Evolutionary conservation across 2,113 vertebrate species (phyloP), one percentile per base, ranked within the genome.

Genomic region (Sapajus apella): DNA sequence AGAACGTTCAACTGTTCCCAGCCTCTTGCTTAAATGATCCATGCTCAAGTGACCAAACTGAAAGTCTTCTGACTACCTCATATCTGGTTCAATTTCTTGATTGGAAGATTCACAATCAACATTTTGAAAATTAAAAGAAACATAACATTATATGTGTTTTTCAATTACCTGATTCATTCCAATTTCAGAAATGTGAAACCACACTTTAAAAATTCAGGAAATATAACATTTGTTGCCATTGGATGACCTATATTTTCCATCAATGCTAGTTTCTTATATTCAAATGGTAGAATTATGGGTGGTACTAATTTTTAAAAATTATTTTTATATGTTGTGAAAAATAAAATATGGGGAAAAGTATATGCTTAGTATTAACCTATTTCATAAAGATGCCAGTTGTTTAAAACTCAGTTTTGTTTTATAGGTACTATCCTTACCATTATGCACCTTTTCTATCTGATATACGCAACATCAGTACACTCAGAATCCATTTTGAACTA

Each of bases 361-460:
- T 61, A 20, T 83, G 50, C 30, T 96, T 94, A 85, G 8, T 86
- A 70, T 82, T 93, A 84, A 64, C 64, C 20, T 87, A 14, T 90
- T 91, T 89, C 37, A 47, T 88, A 86, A 94, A 82, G n/a, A 92
- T 93, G 25, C 32, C 85, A 52, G 11, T 93, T 97, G n/a, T 90
- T 88, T 94, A 96, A 85, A 79, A 68, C 45, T 88, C 32, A 75
- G 3, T 98, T 96, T 98, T 91, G 30, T 96, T 17, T 92, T 96
- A 37, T 92, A 99, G 99, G 99, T 99, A 99, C 98, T 99, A 99
- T 88, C 99, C 99, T 35, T 99, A 99, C 91, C 99, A 99, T 99
- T 99, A 99, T 72, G 99, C 99, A 81, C 99, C 99, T 55, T 99
- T 99, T 97, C 98, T 99, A 32, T 99, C 99, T 21, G 99, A 99